phyloP scores from a whole-genome alignment of 1,140 invertebrate genomes.

The Ips nitidus region DNA sequence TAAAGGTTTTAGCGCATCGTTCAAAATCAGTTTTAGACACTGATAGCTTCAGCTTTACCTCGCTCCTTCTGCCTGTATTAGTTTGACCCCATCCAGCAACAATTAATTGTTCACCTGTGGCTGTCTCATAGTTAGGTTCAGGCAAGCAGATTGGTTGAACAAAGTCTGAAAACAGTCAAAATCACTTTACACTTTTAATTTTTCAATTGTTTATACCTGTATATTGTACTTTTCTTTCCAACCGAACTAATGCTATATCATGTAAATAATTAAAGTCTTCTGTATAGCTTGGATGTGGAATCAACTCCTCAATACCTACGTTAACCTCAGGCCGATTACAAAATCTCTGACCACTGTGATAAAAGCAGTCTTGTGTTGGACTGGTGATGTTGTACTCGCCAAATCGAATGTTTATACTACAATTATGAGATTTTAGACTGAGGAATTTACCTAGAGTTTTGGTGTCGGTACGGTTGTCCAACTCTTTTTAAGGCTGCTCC shows the following conservation, averaged over 20 bases:
- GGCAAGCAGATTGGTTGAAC: constrained; percentile 85
- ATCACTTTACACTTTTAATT: too few relatives aligned
- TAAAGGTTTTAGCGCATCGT: too few relatives aligned
- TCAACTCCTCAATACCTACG: constrained; percentile 62
- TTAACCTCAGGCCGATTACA: constrained; percentile 62
- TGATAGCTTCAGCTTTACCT: constrained; percentile 61
- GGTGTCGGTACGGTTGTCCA: constrained; percentile 58
- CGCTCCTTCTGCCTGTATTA: constrained; percentile 61
- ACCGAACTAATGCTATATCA: constrained; percentile 75
- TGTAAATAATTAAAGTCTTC: constrained; percentile 64
- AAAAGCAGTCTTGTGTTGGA: constrained; percentile 49
- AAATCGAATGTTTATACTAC: constrained; percentile 58
- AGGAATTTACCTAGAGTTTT: constrained; percentile 38
- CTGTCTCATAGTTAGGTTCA: too few relatives aligned
- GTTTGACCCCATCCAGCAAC: constrained; percentile 85
- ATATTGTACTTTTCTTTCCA: constrained; percentile 62
- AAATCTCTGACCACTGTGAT: constrained; percentile 10
- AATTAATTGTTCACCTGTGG: constrained; percentile 60
- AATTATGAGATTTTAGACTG: neutral
- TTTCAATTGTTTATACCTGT: constrained; percentile 53
- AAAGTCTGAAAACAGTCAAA: constrained; percentile 57
- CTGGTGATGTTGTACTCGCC: constrained; percentile 62
- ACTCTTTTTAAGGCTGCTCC: constrained; percentile 60
- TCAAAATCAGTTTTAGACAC: too few relatives aligned
- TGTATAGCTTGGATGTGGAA: constrained; percentile 69